These are phyloP conservation scores for Carduelis carduelis DNA, from an alignment of 2,797 vertebrate species.

Conservation along the genomic window DNA sequence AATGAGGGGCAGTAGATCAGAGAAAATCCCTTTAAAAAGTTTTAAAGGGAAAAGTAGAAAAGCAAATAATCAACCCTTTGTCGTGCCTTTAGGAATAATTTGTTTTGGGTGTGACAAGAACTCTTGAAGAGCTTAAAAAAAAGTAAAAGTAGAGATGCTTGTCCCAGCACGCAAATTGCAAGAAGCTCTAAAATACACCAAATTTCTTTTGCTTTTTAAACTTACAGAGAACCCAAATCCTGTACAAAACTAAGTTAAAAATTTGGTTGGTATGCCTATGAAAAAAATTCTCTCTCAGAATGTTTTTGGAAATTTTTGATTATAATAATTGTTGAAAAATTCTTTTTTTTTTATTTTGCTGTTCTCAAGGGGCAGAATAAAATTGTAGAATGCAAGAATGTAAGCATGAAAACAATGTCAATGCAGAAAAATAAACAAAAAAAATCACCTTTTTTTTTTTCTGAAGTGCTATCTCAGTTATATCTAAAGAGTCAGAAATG, in stretches of 20 bases:
- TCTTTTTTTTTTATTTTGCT: rapidly evolving
- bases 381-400: background rate
- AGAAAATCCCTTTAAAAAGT: background rate
- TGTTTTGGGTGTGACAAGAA: background rate
- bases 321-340: background rate
- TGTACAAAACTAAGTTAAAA: background rate
- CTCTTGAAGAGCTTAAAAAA: background rate
- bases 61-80: background rate
- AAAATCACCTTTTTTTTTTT: background rate
- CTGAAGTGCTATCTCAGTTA: background rate
- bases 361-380: background rate
- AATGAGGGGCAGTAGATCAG: background rate
- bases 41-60: background rate
- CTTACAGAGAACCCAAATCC: background rate
- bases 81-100: background rate
- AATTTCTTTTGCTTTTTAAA: background rate
- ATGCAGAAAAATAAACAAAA: background rate
- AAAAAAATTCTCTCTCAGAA: background rate
- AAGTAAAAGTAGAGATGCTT: background rate
- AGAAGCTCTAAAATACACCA: background rate
- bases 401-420: rapidly evolving
- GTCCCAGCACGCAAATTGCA: background rate
- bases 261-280: background rate
- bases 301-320: background rate
- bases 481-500: background rate